Evolutionary conservation across 2,797 vertebrate species (phyloP).

Genomic region (Anolis apletophallus): DNA sequence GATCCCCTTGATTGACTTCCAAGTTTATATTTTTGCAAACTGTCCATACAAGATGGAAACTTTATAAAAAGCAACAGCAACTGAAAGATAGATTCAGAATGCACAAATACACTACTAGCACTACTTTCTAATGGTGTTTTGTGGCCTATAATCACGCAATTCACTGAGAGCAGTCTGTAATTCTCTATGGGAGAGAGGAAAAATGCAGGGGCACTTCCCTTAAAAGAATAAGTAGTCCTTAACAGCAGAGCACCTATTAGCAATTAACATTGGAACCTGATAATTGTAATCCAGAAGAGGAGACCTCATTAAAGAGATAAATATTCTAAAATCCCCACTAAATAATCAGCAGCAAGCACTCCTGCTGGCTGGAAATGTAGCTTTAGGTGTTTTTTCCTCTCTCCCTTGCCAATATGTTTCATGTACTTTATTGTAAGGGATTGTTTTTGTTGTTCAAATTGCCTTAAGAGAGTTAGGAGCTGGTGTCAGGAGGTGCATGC

Average conservation of each 20-base stretch:
- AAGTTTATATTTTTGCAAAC: background rate
- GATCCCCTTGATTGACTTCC: background rate
- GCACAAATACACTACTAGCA: background rate
- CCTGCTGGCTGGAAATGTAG: background rate
- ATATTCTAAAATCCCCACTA: background rate
- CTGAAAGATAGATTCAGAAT: background rate
- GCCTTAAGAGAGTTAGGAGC: background rate
- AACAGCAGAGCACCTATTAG: constrained; percentile 34
- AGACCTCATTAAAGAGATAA: constrained; percentile 3
- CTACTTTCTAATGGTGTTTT: background rate
- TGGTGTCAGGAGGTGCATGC: background rate
- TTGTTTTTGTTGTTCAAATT: background rate
- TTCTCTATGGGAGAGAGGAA: background rate
- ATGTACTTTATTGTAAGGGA: background rate
- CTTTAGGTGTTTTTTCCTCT: background rate
- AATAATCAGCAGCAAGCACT: constrained; percentile 23
- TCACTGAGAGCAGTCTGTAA: background rate
- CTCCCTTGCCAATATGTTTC: background rate
- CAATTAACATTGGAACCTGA: constrained; percentile 36
- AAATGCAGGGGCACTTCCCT: background rate
- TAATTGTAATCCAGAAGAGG: constrained; percentile 18
- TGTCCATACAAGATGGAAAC: background rate
- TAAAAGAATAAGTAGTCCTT: constrained; percentile 15
- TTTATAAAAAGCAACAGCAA: background rate
- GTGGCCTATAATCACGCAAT: background rate